A percentile compares a stretch with the other conserved stretches of the same genome.
These are phyloP conservation scores for Ashinkailepas kermadecensis DNA, from an alignment of 2,888 invertebrate species.

Conservation along the genomic window DNA sequence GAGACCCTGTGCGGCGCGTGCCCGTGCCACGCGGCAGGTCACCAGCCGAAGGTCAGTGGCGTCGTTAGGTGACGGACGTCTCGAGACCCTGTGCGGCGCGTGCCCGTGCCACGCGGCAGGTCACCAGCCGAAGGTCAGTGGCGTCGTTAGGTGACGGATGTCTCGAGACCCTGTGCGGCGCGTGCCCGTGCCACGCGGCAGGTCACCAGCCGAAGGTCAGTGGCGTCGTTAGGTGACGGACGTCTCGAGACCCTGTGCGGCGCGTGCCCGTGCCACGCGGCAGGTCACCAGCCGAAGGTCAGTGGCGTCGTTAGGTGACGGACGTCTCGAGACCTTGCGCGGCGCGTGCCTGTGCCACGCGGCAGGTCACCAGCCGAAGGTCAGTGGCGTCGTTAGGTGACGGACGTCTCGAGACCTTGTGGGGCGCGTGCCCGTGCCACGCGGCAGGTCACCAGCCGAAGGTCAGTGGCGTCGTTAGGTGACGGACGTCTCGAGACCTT, in stretches of 20 bases:
- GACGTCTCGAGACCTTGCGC: not conserved
- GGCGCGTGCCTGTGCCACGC: not conserved
- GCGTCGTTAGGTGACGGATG: not conserved
- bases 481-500: not conserved
- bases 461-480: not conserved
- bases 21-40: not conserved
- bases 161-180: not conserved
- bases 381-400: not conserved
- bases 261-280: not conserved
- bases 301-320: not conserved
- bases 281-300: not conserved
- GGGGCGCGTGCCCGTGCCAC: not conserved
- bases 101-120: not conserved
- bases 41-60: not conserved
- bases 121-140: not conserved
- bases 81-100: not conserved
- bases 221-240: not conserved
- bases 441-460: not conserved
- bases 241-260: not conserved
- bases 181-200: not conserved
- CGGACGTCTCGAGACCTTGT: not conserved
- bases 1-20: not conserved
- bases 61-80: not conserved
- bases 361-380: not conserved
- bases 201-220: not conserved